These are phyloP conservation scores for Rhyacichthys aspro DNA, from an alignment of 2,797 vertebrate genomes.

Conservation along the genomic window DNA sequence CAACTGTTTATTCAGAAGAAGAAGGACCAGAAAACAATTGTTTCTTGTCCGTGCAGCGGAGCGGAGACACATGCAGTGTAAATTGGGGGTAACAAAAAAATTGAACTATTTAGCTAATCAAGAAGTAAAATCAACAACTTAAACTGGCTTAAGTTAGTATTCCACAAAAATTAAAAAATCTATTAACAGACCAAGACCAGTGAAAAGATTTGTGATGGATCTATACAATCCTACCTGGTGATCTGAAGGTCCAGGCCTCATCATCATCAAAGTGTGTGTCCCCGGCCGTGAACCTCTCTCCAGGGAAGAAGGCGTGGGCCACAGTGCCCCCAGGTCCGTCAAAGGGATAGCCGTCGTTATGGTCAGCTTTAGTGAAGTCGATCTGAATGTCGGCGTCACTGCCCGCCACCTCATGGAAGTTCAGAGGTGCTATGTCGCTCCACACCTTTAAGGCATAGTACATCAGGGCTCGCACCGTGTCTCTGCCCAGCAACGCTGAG, in stretches of 20 bases:
- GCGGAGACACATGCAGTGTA: no score
- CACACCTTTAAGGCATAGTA: conserved; percentile 96
- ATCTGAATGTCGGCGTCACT: conserved; percentile 94
- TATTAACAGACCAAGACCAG: not conserved
- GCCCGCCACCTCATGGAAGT: conserved; percentile 95
- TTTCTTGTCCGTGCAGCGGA: no score
- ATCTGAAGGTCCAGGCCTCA: conserved; percentile 95
- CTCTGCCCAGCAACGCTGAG: conserved; percentile 86
- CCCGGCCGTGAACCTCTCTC: conserved; percentile 87
- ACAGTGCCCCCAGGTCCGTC: conserved; percentile 94
- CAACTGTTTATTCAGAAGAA: no score
- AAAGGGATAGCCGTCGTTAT: conserved; percentile 88
- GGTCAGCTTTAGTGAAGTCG: conserved; percentile 90
- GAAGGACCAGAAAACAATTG: no score
- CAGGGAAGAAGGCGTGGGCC: conserved; percentile 95
- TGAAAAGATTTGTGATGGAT: no score
- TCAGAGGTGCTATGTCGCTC: conserved; percentile 92
- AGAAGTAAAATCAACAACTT: no score
- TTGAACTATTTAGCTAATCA: no score
- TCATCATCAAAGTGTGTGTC: conserved; percentile 96
- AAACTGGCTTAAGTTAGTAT: no score
- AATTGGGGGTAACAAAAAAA: no score
- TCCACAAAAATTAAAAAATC: not conserved
- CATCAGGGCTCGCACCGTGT: conserved; percentile 95
- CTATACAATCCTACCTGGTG: conserved; percentile 90